Evolutionary conservation across 2,113 vertebrate genomes (phyloP), one percentile per base, ranked within the genome.

Genomic region (Fulmarus glacialis): DNA sequence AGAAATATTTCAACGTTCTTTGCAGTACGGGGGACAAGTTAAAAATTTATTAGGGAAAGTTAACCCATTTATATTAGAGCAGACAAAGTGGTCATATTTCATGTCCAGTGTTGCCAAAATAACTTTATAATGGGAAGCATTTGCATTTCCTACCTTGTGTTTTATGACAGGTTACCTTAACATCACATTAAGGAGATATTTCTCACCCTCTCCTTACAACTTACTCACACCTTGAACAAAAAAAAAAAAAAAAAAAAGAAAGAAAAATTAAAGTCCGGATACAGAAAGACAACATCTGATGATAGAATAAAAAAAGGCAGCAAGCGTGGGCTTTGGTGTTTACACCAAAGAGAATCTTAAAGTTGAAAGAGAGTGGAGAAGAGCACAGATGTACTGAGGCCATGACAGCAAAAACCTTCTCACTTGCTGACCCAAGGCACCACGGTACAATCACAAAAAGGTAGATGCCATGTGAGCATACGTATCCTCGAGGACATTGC

Each of bases 371-470:
- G 34, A 34, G 15, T 27, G 16, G 12, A 77, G 50, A 63, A 56
- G 40, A 66, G 3, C 7, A 53, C 13, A 74, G 34, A 63, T 8
- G 11, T 40, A 50, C 34, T 38, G 45, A 75, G 40, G 34, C 21
- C 30, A 36, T 4, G 12, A 68, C 20, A 71, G 24, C 34, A 75
- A 87, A 86, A 53, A 15, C 3, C 32, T 68, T 80, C 42, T 85
- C 36, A 43, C 20, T 56, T 18, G 42, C 66, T 89, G 50, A 67
- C 21, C 21, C 30, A 64, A 85, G 36, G 29, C 43, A 42, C 32
- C 48, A 17, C n/a, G 42, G 21, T 45, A 78, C 8, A 19, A 59
- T 11, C 29, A 52, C 0, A 0, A 78, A 22, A 74, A 74, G 3
- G 9, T 2, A 64, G 34, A 27, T 4, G 12, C 21, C 23, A 48